phyloP scores from a whole-genome alignment of 2,113 vertebrate genomes.

The Empidonax traillii region DNA sequence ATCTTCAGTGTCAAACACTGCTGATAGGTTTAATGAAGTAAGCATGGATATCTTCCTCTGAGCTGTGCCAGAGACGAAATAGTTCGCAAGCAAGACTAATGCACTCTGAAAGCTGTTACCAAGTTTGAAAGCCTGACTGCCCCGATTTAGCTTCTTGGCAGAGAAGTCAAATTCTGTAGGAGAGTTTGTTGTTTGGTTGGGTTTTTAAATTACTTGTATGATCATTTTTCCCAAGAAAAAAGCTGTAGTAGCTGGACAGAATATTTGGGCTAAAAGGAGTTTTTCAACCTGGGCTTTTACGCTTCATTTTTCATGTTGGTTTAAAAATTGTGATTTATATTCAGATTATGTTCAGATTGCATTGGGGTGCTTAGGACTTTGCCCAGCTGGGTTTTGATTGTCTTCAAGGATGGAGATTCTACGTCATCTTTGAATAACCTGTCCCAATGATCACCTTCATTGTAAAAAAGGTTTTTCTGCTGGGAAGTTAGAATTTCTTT shows the following conservation, averaged over 20 bases:
- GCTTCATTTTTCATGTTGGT: background rate
- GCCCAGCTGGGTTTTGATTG: background rate
- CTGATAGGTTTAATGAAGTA: conserved; percentile 54
- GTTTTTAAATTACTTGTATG: background rate
- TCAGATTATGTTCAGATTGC: background rate
- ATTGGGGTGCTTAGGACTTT: background rate
- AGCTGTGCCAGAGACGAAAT: conserved; percentile 16
- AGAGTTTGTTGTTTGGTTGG: background rate
- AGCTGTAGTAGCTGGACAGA: background rate
- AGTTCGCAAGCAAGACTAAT: background rate
- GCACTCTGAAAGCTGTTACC: conserved; percentile 28
- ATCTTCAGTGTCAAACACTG: conserved; percentile 42
- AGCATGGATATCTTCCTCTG: conserved; percentile 37
- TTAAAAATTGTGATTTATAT: background rate
- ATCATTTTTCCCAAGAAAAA: background rate
- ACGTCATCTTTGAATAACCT: background rate
- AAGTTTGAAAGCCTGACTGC: conserved; percentile 3
- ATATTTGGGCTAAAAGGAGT: background rate
- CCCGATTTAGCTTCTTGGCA: background rate
- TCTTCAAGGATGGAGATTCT: background rate
- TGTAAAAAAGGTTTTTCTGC: background rate
- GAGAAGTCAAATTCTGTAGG: conserved; percentile 4
- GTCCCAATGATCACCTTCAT: background rate
- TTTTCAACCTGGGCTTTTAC: background rate
- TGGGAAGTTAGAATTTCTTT: background rate